These are phyloP conservation scores for Eonycteris spelaea DNA, from an alignment of 2,113 vertebrate genomes.

Conservation along the genomic window DNA sequence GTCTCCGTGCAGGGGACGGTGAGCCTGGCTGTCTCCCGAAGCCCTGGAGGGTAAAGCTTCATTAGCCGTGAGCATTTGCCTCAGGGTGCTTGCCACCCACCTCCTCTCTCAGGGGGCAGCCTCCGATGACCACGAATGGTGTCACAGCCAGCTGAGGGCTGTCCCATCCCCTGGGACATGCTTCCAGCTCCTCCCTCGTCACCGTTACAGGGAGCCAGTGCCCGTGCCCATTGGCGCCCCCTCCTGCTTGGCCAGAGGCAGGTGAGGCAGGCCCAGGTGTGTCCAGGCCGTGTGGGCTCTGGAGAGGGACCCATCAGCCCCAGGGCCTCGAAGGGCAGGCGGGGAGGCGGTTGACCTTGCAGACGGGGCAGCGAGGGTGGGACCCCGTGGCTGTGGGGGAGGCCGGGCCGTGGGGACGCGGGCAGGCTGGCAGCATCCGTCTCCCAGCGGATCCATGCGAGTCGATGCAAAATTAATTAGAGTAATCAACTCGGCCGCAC, in stretches of 20 bases:
- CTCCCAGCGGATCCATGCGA: constrained; percentile 78
- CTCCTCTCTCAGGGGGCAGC: not conserved
- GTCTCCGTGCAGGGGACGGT: fast-evolving
- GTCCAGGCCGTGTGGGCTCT: not conserved
- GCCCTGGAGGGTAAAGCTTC: not conserved
- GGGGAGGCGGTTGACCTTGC: not conserved
- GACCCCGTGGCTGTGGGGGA: fast-evolving
- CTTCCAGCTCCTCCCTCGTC: not conserved
- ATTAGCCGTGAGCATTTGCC: too few species aligned
- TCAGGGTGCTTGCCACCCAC: fast-evolving
- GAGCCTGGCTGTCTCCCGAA: not conserved
- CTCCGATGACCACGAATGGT: fast-evolving
- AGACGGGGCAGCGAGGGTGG: not conserved
- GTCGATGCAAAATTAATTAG: constrained; percentile 89
- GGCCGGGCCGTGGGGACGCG: fast-evolving
- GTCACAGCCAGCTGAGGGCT: not conserved
- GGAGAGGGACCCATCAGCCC: not conserved
- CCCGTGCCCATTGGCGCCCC: fast-evolving
- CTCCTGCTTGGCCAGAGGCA: not conserved
- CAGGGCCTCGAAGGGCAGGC: not conserved
- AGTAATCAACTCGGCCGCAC: constrained; percentile 84
- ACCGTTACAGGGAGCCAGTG: fast-evolving
- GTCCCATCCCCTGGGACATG: not conserved
- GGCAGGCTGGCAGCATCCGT: not conserved
- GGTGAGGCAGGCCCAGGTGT: fast-evolving